Evolutionary conservation across 2,113 vertebrate species (phyloP).

Genomic region (Pomatorhinus ruficollis): DNA sequence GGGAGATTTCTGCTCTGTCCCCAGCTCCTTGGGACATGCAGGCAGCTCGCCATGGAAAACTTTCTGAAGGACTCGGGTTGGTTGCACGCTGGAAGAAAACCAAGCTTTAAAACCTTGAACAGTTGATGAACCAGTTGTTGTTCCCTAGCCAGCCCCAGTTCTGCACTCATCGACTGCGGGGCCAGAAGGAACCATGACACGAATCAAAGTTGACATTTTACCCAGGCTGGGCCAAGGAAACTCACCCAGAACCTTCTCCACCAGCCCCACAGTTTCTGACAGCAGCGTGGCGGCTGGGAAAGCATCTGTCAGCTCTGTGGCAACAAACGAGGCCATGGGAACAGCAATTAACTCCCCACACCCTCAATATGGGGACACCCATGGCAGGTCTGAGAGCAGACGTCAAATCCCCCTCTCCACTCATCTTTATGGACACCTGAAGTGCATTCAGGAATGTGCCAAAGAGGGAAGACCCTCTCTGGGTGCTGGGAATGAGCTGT

Average conservation of each 20-base stretch:
- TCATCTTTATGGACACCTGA: not conserved
- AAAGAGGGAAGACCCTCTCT: not conserved
- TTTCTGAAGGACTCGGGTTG: not conserved
- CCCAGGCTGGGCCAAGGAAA: not conserved
- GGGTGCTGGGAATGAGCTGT: not conserved
- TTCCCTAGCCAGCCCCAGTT: not conserved
- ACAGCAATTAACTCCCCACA: not conserved
- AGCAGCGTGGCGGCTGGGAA: not conserved
- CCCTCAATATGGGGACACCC: not conserved
- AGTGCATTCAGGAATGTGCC: accelerated
- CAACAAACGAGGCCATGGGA: not conserved
- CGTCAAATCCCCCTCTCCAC: not conserved
- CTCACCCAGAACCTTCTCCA: not conserved
- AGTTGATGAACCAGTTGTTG: not conserved
- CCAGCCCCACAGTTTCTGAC: not conserved
- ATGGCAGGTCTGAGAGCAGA: not conserved
- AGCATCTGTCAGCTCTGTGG: not conserved
- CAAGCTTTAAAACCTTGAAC: slow-evolving; percentile 28
- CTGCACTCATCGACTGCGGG: not conserved
- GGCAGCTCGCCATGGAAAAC: not conserved
- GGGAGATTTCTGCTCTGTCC: not conserved
- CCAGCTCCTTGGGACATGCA: accelerated
- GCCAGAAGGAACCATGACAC: not conserved
- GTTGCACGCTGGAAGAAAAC: not conserved
- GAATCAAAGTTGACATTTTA: not conserved